phyloP scores from a whole-genome alignment of 1,140 invertebrate species.

The Megalopta genalis region DNA sequence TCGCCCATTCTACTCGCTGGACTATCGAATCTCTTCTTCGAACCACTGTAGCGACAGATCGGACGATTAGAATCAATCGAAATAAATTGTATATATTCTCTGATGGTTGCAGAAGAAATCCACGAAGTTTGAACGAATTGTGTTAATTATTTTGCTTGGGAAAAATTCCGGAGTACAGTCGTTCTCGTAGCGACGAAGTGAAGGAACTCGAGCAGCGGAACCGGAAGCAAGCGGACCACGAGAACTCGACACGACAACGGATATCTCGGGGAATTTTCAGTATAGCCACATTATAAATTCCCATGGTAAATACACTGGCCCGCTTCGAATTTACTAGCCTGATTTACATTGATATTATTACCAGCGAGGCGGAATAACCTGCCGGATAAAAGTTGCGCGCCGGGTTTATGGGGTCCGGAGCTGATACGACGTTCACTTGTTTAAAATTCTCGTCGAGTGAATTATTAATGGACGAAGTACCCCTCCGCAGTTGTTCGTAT shows the following conservation, averaged over 20 bases:
- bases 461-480: background rate
- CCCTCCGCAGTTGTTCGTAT: background rate
- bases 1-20: too few species aligned
- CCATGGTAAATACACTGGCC: background rate
- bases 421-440: background rate
- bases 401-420: background rate
- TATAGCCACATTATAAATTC: background rate
- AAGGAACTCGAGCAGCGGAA: too few species aligned
- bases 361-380: background rate
- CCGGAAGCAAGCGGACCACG: background rate
- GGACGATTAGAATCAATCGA: too few species aligned
- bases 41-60: too few species aligned
- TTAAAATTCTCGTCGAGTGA: background rate
- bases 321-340: background rate
- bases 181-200: too few species aligned
- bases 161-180: too few species aligned
- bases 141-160: too few species aligned
- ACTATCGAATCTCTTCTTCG: too few species aligned
- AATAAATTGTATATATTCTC: too few species aligned
- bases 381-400: conserved; percentile 1
- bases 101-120: too few species aligned
- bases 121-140: too few species aligned
- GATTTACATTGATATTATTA: conserved; percentile 7
- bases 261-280: too few species aligned
- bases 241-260: background rate